Evolutionary conservation across 2,113 vertebrate genomes (phyloP).

Genomic region (Garra rufa): DNA sequence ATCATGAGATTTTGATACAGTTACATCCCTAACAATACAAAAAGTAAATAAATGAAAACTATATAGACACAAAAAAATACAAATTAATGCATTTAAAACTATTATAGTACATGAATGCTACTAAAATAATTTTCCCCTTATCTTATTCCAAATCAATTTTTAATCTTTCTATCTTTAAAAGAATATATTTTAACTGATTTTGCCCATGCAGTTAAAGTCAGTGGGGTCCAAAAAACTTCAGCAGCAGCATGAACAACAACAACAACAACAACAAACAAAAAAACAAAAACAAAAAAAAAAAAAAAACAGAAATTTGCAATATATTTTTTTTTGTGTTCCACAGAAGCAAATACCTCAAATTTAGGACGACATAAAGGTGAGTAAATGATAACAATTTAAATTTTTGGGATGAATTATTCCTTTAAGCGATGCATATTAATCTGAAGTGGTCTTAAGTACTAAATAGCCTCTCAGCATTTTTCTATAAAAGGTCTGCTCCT

Average conservation of each 20-base stretch:
- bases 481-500: not conserved
- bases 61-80: no score
- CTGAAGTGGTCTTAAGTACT: not conserved
- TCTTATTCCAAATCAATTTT: not conserved
- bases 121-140: no score
- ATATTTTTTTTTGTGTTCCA: not conserved
- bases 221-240: not conserved
- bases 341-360: not conserved
- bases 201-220: not conserved
- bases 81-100: no score
- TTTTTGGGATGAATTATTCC: not conserved
- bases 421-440: not conserved
- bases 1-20: no score
- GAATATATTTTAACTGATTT: not conserved
- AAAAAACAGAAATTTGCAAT: not conserved
- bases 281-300: not conserved
- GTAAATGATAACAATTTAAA: not conserved
- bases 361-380: not conserved
- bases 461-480: not conserved
- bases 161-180: not conserved
- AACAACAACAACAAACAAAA: not conserved
- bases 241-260: not conserved
- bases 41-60: no score
- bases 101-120: no score
- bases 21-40: no score